phyloP scores from a whole-genome alignment of 2,797 vertebrate genomes.

The Sebastes trivittatus region DNA sequence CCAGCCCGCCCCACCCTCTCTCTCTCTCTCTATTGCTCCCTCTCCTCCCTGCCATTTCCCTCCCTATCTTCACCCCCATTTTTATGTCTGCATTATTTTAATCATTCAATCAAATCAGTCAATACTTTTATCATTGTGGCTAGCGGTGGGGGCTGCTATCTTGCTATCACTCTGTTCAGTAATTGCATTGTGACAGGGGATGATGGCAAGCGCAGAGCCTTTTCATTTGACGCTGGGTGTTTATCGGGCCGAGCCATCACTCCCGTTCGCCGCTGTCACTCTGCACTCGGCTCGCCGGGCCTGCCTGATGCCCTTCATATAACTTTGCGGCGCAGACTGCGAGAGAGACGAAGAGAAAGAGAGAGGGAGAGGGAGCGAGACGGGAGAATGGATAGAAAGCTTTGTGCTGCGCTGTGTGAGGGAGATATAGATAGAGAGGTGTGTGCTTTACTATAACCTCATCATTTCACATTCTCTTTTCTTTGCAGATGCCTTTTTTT shows the following conservation, averaged over 20 bases:
- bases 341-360: conserved; percentile 61
- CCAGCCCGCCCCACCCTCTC: conserved; percentile 45
- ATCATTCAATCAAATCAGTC: conserved; percentile 99
- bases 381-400: conserved; percentile 59
- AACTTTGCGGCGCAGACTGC: conserved; percentile 96
- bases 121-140: conserved; percentile 99
- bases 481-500: conserved; percentile 52
- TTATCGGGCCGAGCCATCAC: conserved; percentile 98
- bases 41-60: conserved; percentile 65
- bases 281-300: conserved; percentile 97
- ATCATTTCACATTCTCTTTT: conserved; percentile 67
- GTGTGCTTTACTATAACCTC: conserved; percentile 70
- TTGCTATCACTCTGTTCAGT: conserved; percentile 99
- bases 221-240: conserved; percentile 99
- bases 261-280: conserved; percentile 97
- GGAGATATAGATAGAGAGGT: conserved; percentile 73
- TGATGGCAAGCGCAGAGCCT: conserved; percentile 99
- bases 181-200: conserved; percentile 99
- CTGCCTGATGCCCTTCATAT: conserved; percentile 99
- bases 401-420: conserved; percentile 58
- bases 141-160: conserved; percentile 98
- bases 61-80: conserved; percentile 89
- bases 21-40: conserved; percentile 65
- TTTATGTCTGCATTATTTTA: conserved; percentile 99
- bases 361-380: conserved; percentile 52